Conservation (phyloP, 2,888 invertebrate species). For the Conops quadrifasciatus region DNA sequence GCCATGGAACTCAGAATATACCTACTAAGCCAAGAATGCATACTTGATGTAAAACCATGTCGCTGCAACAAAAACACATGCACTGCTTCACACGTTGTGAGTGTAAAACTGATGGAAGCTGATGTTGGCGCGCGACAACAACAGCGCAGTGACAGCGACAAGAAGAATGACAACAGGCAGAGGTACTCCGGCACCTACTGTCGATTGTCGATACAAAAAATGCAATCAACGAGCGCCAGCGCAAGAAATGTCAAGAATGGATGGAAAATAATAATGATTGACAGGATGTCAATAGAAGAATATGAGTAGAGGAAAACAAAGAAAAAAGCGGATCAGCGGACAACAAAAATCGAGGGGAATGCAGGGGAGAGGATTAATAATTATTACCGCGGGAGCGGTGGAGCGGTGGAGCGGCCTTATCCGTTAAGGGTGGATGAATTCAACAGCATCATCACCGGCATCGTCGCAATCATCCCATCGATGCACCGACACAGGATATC, state of each 20-base stretch:
- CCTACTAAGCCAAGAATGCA: slow-evolving; percentile 13
- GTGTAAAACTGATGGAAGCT: slow-evolving; percentile 11
- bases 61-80: slow-evolving; percentile 4
- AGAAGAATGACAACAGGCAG: slow-evolving; percentile 14
- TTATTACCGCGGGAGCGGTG: slow-evolving; percentile 20
- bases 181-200: slow-evolving; percentile 6
- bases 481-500: slow-evolving; percentile 15
- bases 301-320: slow-evolving; percentile 11
- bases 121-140: slow-evolving; percentile 22
- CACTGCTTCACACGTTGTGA: background rate
- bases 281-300: slow-evolving; percentile 46
- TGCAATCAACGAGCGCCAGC: slow-evolving; percentile 29
- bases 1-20: background rate
- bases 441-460: slow-evolving; percentile 5
- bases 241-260: slow-evolving; percentile 30
- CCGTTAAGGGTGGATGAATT: no score
- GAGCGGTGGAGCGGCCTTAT: background rate
- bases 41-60: background rate
- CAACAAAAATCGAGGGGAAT: background rate
- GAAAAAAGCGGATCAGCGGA: background rate
- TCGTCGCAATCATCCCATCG: slow-evolving; percentile 5
- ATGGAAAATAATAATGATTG: slow-evolving; percentile 55
- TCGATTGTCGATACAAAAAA: slow-evolving; percentile 10
- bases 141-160: slow-evolving; percentile 4
- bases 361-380: slow-evolving; percentile 17